Evolutionary conservation across 2,113 vertebrate genomes (phyloP).

Genomic region (Greenwoodochromis staneri): DNA sequence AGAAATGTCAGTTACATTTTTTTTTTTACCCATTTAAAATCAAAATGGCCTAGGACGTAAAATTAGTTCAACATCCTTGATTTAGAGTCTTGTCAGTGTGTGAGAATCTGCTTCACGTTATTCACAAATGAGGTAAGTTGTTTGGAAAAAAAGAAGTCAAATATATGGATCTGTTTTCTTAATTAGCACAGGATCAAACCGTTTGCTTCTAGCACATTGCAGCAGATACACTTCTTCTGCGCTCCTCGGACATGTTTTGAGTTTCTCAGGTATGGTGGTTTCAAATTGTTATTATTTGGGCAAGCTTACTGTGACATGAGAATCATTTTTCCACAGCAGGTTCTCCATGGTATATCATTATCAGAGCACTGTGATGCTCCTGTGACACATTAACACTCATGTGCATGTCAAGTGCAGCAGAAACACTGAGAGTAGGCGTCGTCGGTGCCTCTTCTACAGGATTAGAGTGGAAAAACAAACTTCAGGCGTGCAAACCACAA

Average conservation of each 20-base stretch:
- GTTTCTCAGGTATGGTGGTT: background rate
- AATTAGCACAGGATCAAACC: background rate
- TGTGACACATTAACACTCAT: background rate
- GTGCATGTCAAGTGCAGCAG: background rate
- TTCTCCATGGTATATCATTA: background rate
- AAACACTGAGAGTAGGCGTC: background rate
- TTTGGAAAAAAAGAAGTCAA: background rate
- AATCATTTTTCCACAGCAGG: background rate
- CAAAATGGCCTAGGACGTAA: background rate
- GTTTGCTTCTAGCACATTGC: background rate
- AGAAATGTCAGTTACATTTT: background rate
- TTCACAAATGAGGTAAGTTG: background rate
- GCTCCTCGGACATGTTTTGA: background rate
- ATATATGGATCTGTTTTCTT: background rate
- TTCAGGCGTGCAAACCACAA: background rate
- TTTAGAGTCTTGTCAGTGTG: background rate
- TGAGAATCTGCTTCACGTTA: background rate
- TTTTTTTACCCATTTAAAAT: background rate
- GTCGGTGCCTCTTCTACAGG: background rate
- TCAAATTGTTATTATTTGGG: background rate
- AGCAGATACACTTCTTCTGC: fast-evolving
- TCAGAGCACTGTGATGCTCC: background rate
- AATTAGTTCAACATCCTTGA: background rate
- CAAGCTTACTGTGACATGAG: background rate
- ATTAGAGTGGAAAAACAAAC: background rate